Evolutionary conservation across 1,140 invertebrate genomes (phyloP), one percentile per base, ranked within the genome.

Genomic region (Atta cephalotes): DNA sequence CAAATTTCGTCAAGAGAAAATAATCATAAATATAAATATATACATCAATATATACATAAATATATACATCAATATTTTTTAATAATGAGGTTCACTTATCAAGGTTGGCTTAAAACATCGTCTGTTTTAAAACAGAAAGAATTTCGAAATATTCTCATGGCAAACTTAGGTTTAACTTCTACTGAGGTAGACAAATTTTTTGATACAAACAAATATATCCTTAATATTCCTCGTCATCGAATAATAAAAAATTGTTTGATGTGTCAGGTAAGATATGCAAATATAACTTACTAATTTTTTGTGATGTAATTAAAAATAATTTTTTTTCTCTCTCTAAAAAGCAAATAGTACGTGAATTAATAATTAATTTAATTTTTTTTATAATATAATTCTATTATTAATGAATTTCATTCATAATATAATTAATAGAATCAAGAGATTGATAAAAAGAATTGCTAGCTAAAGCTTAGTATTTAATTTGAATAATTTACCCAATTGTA

Each of bases 121-220:
- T 28, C 10, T 5, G 0, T 39, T 25, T 31, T 56, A 1, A 74
- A 45, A 10, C 18, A 49, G 4, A 3, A 0, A 16, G 12, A 66
- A 2, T 21, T 65, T 70, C 0, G 39, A 28, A 39, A 80, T 0
- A 10, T 71, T 25, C 18, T 70, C 0, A 10, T 0, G 21, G 60
- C 45, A 45, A 28, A 89, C 31, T 25, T 90, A 9, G 51, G 39
- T 10, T 45, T 87, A 3, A 62, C 89, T 65, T 9, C 28, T 4
- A 3, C 31, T 4, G 45, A 39, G 3, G 51, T 62, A 0, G 14
- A 78, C 2, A 9, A 14, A 1, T 6, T 78, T 51, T 0, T 39
- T 4, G 0, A 45, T 35, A 4, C 0, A 0, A n/a, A 7, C 2
- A 16, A 3, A n/a, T 21, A 3, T 35, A 3, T 16, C 3, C 0